Evolutionary conservation across 1,140 invertebrate genomes (phyloP).

Genomic region (Phortica variegata): DNA sequence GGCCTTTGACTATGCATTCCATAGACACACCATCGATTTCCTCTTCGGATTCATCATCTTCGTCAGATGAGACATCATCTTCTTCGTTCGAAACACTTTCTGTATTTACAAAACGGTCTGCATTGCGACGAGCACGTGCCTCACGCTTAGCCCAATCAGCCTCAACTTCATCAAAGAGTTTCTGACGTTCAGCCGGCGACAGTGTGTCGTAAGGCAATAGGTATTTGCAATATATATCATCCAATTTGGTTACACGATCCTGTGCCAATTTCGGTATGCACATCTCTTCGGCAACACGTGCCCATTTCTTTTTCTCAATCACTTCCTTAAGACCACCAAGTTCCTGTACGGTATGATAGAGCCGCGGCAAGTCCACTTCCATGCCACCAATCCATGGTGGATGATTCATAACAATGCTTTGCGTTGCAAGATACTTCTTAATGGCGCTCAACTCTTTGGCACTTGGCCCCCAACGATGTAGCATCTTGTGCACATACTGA

Average conservation of each 20-base stretch:
- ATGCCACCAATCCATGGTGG: constrained; percentile 84
- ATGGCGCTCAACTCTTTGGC: constrained; percentile 85
- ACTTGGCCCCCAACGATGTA: constrained; percentile 86
- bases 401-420: constrained; percentile 73
- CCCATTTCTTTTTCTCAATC: constrained; percentile 89
- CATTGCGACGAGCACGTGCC: constrained; percentile 57
- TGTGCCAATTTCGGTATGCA: constrained; percentile 81
- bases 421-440: constrained; percentile 76
- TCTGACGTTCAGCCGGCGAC: constrained; percentile 73
- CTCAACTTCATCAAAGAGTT: constrained; percentile 75
- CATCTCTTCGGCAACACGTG: constrained; percentile 84
- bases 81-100: constrained; percentile 57
- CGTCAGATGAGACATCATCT: constrained; percentile 48
- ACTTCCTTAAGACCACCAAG: constrained; percentile 86
- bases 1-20: constrained; percentile 80
- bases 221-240: constrained; percentile 93
- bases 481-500: constrained; percentile 89
- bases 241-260: constrained; percentile 81
- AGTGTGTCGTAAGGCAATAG: constrained; percentile 87
- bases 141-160: constrained; percentile 71
- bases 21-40: constrained; percentile 69
- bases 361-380: constrained; percentile 83
- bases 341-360: constrained; percentile 83
- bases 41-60: constrained; percentile 63
- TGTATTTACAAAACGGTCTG: constrained; percentile 61